Evolutionary conservation across 1,140 invertebrate species (phyloP).

Genomic region (Drosophila rufa): DNA sequence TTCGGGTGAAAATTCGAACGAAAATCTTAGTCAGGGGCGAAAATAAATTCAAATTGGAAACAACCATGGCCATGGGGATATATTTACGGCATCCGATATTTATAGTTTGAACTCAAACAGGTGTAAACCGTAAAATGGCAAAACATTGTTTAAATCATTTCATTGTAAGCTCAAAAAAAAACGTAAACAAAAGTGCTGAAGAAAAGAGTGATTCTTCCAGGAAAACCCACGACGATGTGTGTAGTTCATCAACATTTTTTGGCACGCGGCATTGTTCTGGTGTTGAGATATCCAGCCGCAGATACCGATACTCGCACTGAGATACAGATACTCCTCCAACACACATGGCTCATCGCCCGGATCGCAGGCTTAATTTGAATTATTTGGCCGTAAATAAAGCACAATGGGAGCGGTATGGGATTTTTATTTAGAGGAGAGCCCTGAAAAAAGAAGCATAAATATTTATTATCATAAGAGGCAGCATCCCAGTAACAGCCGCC

Average conservation of each 20-base stretch:
- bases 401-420: conserved; percentile 70
- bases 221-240: conserved; percentile 31
- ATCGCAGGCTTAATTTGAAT: conserved; percentile 77
- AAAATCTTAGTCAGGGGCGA: conserved; percentile 59
- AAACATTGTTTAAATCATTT: conserved; percentile 83
- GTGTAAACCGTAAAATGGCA: conserved; percentile 79
- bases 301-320: conserved; percentile 51
- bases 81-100: conserved; percentile 77
- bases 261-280: conserved; percentile 71
- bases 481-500: conserved; percentile 26
- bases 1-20: conserved; percentile 50
- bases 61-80: conserved; percentile 63
- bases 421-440: conserved; percentile 59
- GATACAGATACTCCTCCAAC: conserved; percentile 34
- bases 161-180: conserved; percentile 70
- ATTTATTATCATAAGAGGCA: conserved; percentile 78
- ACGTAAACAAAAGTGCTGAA: conserved; percentile 30
- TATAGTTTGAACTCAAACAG: conserved; percentile 81
- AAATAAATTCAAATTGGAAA: conserved; percentile 61
- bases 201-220: conserved; percentile 20
- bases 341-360: conserved; percentile 11
- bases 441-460: conserved; percentile 65
- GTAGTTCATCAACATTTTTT: conserved; percentile 78
- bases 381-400: conserved; percentile 82
- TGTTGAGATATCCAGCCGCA: conserved; percentile 56